Conservation (phyloP, 2,888 invertebrate species). For the Biston betularia region DNA sequence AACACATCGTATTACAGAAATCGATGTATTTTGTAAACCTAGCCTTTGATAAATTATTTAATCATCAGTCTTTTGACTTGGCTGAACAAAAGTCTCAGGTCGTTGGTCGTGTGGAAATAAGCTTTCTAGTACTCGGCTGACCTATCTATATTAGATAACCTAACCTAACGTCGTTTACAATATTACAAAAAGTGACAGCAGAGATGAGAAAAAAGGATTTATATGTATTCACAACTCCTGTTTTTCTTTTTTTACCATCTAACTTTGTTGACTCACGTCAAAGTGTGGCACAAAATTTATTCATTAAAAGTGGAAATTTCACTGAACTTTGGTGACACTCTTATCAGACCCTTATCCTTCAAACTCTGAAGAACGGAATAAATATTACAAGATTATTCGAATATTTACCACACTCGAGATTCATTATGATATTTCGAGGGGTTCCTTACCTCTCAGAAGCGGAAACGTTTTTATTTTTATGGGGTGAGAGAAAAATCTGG, state of each 20-base stretch:
- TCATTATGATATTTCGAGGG: slow-evolving; percentile 14
- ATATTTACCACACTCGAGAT: slow-evolving; percentile 18
- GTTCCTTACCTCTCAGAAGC: background rate
- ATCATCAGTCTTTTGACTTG: too few species aligned
- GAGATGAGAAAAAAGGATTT: too few species aligned
- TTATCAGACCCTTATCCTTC: slow-evolving; percentile 19
- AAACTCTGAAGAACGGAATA: slow-evolving; percentile 20
- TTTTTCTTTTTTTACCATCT: too few species aligned
- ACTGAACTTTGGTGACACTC: slow-evolving; percentile 15
- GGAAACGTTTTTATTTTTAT: slow-evolving; percentile 5
- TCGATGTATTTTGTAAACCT: background rate
- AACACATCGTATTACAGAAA: background rate
- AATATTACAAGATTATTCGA: slow-evolving; percentile 27
- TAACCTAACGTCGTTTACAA: too few species aligned
- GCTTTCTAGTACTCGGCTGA: too few species aligned
- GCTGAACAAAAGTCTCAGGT: too few species aligned
- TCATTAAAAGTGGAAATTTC: slow-evolving; percentile 19
- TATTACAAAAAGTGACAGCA: too few species aligned
- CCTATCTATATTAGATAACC: too few species aligned
- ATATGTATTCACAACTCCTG: too few species aligned
- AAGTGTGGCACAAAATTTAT: slow-evolving; percentile 16
- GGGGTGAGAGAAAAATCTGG: background rate
- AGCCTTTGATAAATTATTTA: too few species aligned
- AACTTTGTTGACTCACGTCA: slow-evolving; percentile 11
- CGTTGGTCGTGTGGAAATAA: too few species aligned